Evolutionary conservation across 2,797 vertebrate species (phyloP), one percentile per base, ranked within the genome.

Genomic region (Octomys mimax): DNA sequence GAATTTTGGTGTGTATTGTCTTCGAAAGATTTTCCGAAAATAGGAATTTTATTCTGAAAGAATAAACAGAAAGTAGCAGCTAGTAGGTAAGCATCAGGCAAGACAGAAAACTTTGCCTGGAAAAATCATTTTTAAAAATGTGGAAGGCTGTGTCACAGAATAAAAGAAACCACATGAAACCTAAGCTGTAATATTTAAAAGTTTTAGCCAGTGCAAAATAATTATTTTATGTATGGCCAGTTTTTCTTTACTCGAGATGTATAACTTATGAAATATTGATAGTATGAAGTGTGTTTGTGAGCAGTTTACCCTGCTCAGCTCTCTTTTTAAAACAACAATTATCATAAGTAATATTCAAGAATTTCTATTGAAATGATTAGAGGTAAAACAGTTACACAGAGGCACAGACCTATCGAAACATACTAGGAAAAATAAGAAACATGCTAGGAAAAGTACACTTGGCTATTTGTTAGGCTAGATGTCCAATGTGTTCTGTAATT

Each of bases 61-160:
- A 71, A 66, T 81, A 26, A 61, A n/a, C 33, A 73, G 31, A 86
- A 78, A 33, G 12, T 39, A 73, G 28, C 16, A 52, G 12, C 36
- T 73, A n/a, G 19, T 70, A 95, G 14, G 12, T 83, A 61, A 66
- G n/a, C n/a, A 21, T 83, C 46, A 71, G 57, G 4, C 36, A 92
- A 36, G 52, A 36, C 57, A 33, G 52, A 91, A 7, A 61, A 79
- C 89, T 81, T 92, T 73, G 19, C 28, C 79, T 54, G 36, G 19
- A 52, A 95, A 82, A 94, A n/a, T 62, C 12, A 79, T 71, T 70
- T 96, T 92, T 83, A 33, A 75, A 93, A 93, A 87, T n/a, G 5
- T 68, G 2, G 81, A 81, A 46, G 19, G 16, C 24, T 92, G 42
- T 10, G 80, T 84, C 71, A 77, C 42, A 87, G 71, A 94, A 95